Base-by-base conservation (phyloP, 2,797 vertebrate genomes). In the Anolis apletophallus region DNA sequence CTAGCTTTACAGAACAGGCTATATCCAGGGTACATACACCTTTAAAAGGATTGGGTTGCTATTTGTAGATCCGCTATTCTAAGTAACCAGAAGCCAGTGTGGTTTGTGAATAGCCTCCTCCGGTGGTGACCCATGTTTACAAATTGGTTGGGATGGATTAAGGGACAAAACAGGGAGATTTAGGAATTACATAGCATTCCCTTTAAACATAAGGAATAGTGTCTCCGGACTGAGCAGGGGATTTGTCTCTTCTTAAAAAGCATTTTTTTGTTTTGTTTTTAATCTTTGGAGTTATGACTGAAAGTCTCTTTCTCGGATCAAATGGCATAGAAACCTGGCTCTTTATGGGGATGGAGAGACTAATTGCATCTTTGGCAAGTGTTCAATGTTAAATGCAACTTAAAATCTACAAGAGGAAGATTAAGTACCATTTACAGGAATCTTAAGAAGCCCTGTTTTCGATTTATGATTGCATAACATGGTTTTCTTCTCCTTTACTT, bases 41-140 rank as follows among this genome's bases (percentile, higher is more conserved):
- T 80, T 81, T 86, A 71, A 80, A 90, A 92, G 94, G 95, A 95
- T 96, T 96, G 96, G 92, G 81, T 85, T 82, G 85, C 95, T 97
- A 96, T 96, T 96, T 96, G 96, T 96, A 96, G 96, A 87, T 93
- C 7, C 87, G 75, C 67, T 55, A 1, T 91, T 90, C 87, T 87
- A 92, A 85, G 89, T 93, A 91, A 92, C 92, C 93, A 86, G 88
- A 85, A 91, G 75, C 88, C 91, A 85, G 88, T 90, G 89, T 89
- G 89, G 82, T 34, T 92, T 88, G 90, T 89, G 88, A 92, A 89
- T 90, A 91, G 76, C 84, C 82, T 92, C 84, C 83, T 92, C 84
- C 83, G 61, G 13, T 91, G 86, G 89, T 90, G 92, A 82, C 93
- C 90, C 84, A 9, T 93, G 89, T 94, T 96, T 92, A 94, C 93